Conservation (phyloP, 2,888 invertebrate genomes). For the Erannis defoliaria region DNA sequence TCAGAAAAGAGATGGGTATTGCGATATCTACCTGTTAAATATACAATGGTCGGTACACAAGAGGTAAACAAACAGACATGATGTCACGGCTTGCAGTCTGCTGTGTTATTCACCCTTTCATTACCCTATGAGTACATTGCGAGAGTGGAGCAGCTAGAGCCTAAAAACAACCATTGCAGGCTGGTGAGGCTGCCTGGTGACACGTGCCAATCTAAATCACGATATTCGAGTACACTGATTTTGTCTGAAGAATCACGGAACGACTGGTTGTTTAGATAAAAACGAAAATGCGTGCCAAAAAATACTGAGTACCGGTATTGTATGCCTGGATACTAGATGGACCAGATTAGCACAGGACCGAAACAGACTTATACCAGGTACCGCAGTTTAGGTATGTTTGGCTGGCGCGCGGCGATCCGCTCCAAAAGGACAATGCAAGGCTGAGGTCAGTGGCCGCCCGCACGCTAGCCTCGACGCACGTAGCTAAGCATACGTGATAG, state of each 20-base stretch:
- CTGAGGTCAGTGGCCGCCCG: too few species aligned
- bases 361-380: too few species aligned
- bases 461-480: too few species aligned
- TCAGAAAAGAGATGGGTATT: conserved; percentile 22
- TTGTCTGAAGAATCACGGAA: neutral
- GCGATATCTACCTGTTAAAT: conserved; percentile 33
- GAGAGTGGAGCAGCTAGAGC: conserved; percentile 23
- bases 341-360: too few species aligned
- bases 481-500: too few species aligned
- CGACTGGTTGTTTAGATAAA: neutral
- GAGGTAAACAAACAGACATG: conserved; percentile 46
- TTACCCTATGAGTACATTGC: conserved; percentile 50
- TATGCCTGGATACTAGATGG: too few species aligned
- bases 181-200: conserved; percentile 29
- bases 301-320: neutral
- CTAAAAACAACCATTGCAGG: conserved; percentile 41
- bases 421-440: too few species aligned
- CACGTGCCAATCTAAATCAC: conserved; percentile 29
- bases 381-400: too few species aligned
- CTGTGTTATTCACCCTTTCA: conserved; percentile 58
- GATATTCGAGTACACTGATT: conserved; percentile 8
- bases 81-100: conserved; percentile 45
- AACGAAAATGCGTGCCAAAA: too few species aligned
- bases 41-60: conserved; percentile 40
- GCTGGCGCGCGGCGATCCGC: too few species aligned